These are phyloP conservation scores for Hyppa rectilinea DNA, from an alignment of 2,888 invertebrate species.

Conservation along the genomic window DNA sequence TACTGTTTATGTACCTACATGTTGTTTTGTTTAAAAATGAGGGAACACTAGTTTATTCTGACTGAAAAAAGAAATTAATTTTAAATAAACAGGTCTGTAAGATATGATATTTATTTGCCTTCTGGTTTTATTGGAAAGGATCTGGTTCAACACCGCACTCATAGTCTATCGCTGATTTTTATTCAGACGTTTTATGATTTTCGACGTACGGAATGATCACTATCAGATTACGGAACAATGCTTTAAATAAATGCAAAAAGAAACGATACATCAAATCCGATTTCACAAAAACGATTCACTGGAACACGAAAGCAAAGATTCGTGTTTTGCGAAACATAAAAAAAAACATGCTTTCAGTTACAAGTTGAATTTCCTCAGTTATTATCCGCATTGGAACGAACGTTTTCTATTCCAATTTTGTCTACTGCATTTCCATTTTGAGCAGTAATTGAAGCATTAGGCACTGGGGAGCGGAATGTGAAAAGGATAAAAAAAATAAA, in stretches of 20 bases:
- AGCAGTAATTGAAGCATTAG: slow-evolving; percentile 77
- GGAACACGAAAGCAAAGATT: slow-evolving; percentile 55
- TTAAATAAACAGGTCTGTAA: background rate
- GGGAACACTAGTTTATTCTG: background rate
- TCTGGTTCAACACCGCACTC: background rate
- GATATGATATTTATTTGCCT: background rate
- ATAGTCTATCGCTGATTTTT: background rate
- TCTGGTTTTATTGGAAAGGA: background rate
- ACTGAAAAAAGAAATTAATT: background rate
- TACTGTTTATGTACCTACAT: background rate
- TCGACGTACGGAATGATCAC: background rate
- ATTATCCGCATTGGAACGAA: slow-evolving; percentile 68
- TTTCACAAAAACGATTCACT: slow-evolving; percentile 37
- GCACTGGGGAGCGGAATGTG: slow-evolving; percentile 70
- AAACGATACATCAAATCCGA: slow-evolving; percentile 46
- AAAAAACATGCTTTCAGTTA: slow-evolving; percentile 63
- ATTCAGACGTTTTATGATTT: background rate
- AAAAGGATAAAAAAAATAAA: slow-evolving; percentile 77
- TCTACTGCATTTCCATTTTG: slow-evolving; percentile 72
- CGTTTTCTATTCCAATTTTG: slow-evolving; percentile 70
- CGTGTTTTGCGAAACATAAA: slow-evolving; percentile 44
- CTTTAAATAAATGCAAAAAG: slow-evolving; percentile 31
- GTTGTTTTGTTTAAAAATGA: slow-evolving; percentile 19
- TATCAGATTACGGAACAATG: slow-evolving; percentile 21
- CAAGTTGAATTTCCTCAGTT: slow-evolving; percentile 55